These are phyloP conservation scores for Opisthocomus hoazin DNA, from an alignment of 2,113 vertebrate species.

Conservation along the genomic window DNA sequence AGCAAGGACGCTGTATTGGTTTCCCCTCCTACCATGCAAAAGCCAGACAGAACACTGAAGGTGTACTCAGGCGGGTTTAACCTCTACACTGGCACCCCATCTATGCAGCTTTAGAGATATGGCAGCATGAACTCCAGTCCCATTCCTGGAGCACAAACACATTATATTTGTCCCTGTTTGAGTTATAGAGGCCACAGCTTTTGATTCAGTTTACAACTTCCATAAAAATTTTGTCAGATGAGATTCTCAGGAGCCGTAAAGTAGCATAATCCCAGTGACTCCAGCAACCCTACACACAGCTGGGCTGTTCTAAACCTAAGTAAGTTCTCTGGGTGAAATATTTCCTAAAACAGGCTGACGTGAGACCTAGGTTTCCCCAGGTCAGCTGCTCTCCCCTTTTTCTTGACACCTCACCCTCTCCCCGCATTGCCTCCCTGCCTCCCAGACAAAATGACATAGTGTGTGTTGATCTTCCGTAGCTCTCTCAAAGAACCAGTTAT, in stretches of 20 bases:
- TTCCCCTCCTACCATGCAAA: not conserved
- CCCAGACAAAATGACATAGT: not conserved
- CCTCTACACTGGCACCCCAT: not conserved
- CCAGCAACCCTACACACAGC: not conserved
- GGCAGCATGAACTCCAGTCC: too few relatives aligned
- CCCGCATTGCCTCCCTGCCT: not conserved
- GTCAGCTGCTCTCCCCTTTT: not conserved
- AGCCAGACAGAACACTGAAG: not conserved
- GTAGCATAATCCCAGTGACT: not conserved
- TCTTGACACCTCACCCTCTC: not conserved
- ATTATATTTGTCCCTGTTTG: too few relatives aligned
- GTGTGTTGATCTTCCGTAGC: not conserved
- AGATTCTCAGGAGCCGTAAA: not conserved
- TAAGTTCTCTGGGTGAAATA: not conserved
- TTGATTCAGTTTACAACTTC: not conserved
- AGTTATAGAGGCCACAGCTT: not conserved
- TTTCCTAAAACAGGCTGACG: not conserved
- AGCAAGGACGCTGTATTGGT: too few relatives aligned
- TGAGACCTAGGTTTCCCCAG: not conserved
- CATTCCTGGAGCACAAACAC: not conserved
- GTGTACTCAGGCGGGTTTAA: not conserved
- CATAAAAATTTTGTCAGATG: not conserved
- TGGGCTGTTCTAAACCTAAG: not conserved
- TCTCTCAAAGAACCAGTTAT: not conserved
- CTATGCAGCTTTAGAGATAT: not conserved